These are phyloP conservation scores for Eriosoma lanigerum DNA, from an alignment of 1,140 invertebrate genomes.

Conservation along the genomic window DNA sequence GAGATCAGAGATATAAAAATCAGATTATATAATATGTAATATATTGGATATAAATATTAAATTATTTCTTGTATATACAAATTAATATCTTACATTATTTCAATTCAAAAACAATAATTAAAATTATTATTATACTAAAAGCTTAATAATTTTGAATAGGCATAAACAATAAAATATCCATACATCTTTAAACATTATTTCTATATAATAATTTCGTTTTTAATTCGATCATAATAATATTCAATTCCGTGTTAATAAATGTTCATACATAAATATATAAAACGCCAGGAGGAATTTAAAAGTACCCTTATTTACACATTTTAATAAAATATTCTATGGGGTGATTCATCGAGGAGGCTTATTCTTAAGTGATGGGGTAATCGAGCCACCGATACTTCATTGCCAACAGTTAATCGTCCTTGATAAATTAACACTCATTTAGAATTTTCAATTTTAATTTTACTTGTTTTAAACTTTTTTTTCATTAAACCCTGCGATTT, in stretches of 20 bases:
- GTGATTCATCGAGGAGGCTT: slow-evolving; percentile 28
- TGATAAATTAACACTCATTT: slow-evolving; percentile 34
- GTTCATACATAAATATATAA: neutral
- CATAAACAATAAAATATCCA: too few relatives aligned
- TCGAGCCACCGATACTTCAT: slow-evolving; percentile 38
- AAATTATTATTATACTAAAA: too few relatives aligned
- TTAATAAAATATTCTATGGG: slow-evolving; percentile 28
- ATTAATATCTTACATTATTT: too few relatives aligned
- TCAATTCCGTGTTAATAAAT: neutral
- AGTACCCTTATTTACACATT: slow-evolving; percentile 36
- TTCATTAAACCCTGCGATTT: neutral
- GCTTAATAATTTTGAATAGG: too few relatives aligned
- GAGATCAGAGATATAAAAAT: too few relatives aligned
- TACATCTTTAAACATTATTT: too few relatives aligned
- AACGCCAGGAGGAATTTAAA: slow-evolving; percentile 7
- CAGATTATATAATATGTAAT: too few relatives aligned
- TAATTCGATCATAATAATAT: neutral
- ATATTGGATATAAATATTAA: too few relatives aligned
- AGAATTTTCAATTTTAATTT: slow-evolving; percentile 31
- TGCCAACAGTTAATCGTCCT: slow-evolving; percentile 14
- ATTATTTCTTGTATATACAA: too few relatives aligned
- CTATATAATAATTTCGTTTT: neutral
- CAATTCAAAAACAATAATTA: too few relatives aligned
- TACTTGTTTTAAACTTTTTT: neutral
- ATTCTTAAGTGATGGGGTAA: slow-evolving; percentile 40